These are phyloP conservation scores for Tachystola acroxantha DNA, from an alignment of 2,888 invertebrate genomes.

Conservation along the genomic window DNA sequence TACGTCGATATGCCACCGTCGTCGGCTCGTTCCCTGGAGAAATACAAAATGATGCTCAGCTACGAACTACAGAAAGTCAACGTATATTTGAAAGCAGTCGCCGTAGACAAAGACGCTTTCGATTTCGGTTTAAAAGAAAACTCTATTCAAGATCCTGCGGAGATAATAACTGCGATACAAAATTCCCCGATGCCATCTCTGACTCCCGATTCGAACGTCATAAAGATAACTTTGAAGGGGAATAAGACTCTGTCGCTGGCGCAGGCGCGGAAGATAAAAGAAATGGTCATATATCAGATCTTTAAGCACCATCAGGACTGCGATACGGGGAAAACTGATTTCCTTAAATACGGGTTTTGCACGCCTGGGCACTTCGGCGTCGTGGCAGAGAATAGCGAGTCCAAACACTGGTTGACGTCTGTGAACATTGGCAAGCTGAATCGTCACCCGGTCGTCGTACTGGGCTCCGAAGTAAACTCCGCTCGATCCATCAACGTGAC, in stretches of 20 bases:
- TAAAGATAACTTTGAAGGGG: slow-evolving; percentile 50
- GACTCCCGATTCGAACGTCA: slow-evolving; percentile 28
- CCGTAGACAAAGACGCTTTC: slow-evolving; percentile 59
- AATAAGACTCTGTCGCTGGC: slow-evolving; percentile 34
- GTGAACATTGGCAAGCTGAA: slow-evolving; percentile 45
- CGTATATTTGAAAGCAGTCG: slow-evolving; percentile 56
- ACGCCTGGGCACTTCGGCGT: slow-evolving; percentile 50
- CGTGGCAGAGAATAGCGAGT: slow-evolving; percentile 50
- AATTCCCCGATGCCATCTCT: slow-evolving; percentile 47
- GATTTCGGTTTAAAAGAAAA: slow-evolving; percentile 47
- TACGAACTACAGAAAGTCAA: slow-evolving; percentile 64
- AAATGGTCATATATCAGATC: slow-evolving; percentile 47
- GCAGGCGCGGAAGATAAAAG: slow-evolving; percentile 53
- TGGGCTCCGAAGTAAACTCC: slow-evolving; percentile 36
- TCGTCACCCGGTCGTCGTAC: slow-evolving; percentile 32
- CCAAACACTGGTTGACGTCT: slow-evolving; percentile 47
- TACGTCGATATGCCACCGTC: slow-evolving; percentile 67
- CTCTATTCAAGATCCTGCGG: slow-evolving; percentile 23
- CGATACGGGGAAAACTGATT: slow-evolving; percentile 44
- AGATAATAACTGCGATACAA: slow-evolving; percentile 26
- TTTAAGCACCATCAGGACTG: slow-evolving; percentile 45
- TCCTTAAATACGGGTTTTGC: slow-evolving; percentile 50
- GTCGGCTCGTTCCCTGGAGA: slow-evolving; percentile 51
- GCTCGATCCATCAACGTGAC: slow-evolving; percentile 41
- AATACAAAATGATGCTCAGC: slow-evolving; percentile 52